Evolutionary conservation across 2,888 invertebrate species (phyloP).

Genomic region (Pollenia amentaria): DNA sequence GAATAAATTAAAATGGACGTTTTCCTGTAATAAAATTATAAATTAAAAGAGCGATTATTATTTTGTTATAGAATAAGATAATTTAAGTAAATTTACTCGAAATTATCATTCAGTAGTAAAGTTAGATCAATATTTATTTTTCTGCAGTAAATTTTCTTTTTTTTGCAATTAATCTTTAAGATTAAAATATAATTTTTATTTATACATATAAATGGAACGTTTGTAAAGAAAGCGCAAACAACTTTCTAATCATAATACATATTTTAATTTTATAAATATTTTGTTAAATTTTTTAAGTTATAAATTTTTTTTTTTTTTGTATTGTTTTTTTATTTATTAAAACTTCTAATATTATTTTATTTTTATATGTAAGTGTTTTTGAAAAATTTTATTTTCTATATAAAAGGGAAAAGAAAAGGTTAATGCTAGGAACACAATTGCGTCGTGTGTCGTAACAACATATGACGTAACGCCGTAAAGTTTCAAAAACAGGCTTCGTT

Average conservation of each 20-base stretch:
- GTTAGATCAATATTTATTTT: conserved; percentile 1
- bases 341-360: background rate
- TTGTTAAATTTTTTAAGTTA: conserved; percentile 36
- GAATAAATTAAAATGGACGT: background rate
- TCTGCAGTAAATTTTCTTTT: conserved; percentile 49
- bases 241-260: conserved; percentile 69
- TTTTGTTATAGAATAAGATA: too few relatives aligned
- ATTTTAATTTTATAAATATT: conserved; percentile 58
- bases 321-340: conserved; percentile 35
- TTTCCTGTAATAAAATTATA: conserved; percentile 25
- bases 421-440: background rate
- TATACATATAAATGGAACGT: conserved; percentile 73
- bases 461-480: too few relatives aligned
- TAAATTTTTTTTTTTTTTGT: conserved; percentile 31
- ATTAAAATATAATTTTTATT: conserved; percentile 55
- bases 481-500: too few relatives aligned
- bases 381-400: background rate
- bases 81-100: too few relatives aligned
- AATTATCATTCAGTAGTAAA: background rate
- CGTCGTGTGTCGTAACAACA: too few relatives aligned
- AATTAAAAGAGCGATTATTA: background rate
- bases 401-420: background rate
- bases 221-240: conserved; percentile 63
- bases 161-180: conserved; percentile 69
- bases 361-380: background rate